Evolutionary conservation across 2,888 invertebrate species (phyloP).

Genomic region (Acronicta psi): DNA sequence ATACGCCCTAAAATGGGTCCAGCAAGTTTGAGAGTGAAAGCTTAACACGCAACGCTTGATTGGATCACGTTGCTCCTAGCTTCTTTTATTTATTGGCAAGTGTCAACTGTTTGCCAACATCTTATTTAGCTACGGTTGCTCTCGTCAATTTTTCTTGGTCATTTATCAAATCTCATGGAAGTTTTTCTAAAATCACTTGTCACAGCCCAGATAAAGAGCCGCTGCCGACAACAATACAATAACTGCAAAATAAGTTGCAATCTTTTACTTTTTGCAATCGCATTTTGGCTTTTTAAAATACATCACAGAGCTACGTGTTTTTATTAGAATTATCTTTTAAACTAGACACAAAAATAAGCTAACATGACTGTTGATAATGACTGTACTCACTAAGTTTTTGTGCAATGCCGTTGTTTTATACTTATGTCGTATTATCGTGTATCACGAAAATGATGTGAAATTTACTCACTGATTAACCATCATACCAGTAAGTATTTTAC

Average conservation of each 20-base stretch:
- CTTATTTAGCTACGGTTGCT: conserved; percentile 66
- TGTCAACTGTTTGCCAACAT: conserved; percentile 75
- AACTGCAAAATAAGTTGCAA: too few relatives aligned
- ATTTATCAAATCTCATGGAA: conserved; percentile 21
- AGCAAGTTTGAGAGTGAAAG: conserved; percentile 80
- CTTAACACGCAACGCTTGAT: conserved; percentile 78
- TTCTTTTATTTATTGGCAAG: conserved; percentile 72
- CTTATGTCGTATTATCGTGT: too few relatives aligned
- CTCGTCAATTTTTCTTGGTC: conserved; percentile 61
- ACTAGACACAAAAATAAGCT: too few relatives aligned
- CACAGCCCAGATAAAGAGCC: conserved; percentile 4
- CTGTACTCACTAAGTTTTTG: too few relatives aligned
- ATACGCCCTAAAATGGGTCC: conserved; percentile 64
- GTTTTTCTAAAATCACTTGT: conserved; percentile 18
- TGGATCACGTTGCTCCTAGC: conserved; percentile 70
- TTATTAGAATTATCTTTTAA: conserved; percentile 7
- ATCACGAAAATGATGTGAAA: too few relatives aligned
- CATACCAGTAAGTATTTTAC: too few relatives aligned
- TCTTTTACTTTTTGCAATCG: background rate
- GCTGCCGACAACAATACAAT: background rate
- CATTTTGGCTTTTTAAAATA: conserved; percentile 23
- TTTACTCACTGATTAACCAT: too few relatives aligned
- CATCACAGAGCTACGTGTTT: conserved; percentile 1
- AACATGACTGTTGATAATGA: too few relatives aligned
- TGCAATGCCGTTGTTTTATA: too few relatives aligned